These are phyloP conservation scores for Bombycilla garrulus DNA, from an alignment of 2,113 vertebrate species.

Conservation along the genomic window DNA sequence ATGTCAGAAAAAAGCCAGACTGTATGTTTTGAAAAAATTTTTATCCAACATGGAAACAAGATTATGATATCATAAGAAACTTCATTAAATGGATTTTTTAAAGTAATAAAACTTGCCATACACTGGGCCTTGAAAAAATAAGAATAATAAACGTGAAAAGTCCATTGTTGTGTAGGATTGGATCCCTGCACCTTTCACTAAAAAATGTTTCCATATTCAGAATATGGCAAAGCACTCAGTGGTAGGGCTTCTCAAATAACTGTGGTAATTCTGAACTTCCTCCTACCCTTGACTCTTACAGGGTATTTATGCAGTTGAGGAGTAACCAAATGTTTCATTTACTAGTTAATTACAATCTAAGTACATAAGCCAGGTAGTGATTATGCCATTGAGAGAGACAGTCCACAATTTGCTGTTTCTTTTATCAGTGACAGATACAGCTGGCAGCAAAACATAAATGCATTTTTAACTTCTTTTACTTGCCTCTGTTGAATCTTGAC, in stretches of 20 bases:
- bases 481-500: neutral
- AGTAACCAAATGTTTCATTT: neutral
- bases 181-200: neutral
- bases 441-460: neutral
- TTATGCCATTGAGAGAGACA: neutral
- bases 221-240: neutral
- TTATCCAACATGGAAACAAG: neutral
- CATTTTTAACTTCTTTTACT: neutral
- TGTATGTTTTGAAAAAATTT: neutral
- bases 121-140: neutral
- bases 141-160: neutral
- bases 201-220: neutral
- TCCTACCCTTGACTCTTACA: neutral
- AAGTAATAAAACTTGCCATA: neutral
- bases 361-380: neutral
- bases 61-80: neutral
- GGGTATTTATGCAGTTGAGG: neutral
- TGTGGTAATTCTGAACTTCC: neutral
- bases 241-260: neutral
- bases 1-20: neutral
- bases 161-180: neutral
- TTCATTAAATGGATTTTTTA: neutral
- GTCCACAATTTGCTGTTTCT: neutral
- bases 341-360: neutral
- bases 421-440: neutral